Conservation (phyloP, 2,113 vertebrate genomes). For the Rostratula benghalensis region DNA sequence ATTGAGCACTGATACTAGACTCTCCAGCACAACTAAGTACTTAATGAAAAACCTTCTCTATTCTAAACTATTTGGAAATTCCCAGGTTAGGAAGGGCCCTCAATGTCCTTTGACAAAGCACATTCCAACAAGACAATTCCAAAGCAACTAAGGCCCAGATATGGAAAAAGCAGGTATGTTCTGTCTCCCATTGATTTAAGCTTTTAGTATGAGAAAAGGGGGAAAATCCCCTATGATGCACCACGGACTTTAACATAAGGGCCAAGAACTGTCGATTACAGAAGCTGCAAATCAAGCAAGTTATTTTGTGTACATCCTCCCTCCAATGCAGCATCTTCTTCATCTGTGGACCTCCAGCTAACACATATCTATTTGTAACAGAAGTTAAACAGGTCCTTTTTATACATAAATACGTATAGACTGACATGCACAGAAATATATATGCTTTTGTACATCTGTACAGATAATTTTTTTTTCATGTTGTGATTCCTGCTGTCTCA, state of each 20-base stretch:
- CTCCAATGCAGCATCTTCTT: background rate
- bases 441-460: background rate
- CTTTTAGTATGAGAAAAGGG: background rate
- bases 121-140: background rate
- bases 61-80: background rate
- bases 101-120: background rate
- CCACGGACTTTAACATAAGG: background rate
- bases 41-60: background rate
- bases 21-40: background rate
- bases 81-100: background rate
- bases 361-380: background rate
- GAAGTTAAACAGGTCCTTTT: background rate
- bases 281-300: background rate
- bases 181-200: background rate
- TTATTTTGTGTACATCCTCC: background rate
- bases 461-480: background rate
- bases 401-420: background rate
- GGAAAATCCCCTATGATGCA: background rate
- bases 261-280: background rate
- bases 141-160: background rate
- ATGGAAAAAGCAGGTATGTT: background rate
- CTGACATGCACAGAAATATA: background rate
- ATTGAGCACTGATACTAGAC: background rate
- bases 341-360: background rate
- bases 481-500: background rate